phyloP scores from a whole-genome alignment of 2,113 vertebrate genomes.

The Pardalotus punctatus region DNA sequence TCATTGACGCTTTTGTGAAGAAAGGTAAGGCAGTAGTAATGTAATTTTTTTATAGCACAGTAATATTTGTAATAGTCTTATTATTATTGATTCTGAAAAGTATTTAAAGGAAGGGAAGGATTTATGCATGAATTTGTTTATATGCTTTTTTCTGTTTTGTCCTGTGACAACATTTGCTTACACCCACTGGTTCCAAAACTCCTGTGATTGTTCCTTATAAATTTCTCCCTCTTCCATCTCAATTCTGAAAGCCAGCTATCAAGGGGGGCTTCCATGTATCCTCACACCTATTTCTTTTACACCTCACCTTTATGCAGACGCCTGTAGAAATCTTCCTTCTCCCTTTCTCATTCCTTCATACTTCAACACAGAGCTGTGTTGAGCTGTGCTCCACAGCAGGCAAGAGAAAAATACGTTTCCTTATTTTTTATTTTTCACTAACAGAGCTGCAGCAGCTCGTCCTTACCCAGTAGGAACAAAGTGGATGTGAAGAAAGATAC shows the following conservation, averaged over 20 bases:
- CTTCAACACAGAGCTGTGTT: neutral
- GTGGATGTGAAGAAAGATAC: neutral
- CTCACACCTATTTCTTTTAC: neutral
- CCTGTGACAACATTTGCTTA: neutral
- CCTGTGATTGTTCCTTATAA: neutral
- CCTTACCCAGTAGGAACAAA: neutral
- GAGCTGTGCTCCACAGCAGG: neutral
- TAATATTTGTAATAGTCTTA: neutral
- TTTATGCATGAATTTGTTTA: neutral
- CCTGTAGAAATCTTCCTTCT: neutral
- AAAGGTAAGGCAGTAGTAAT: slow-evolving; percentile 73
- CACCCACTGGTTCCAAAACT: neutral
- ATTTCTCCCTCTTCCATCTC: neutral
- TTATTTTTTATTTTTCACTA: neutral
- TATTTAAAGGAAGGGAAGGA: neutral
- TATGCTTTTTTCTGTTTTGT: neutral
- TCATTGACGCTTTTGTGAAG: slow-evolving; percentile 78
- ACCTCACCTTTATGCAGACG: neutral
- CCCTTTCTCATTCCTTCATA: neutral
- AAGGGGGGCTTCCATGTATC: neutral
- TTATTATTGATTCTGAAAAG: neutral
- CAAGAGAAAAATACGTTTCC: neutral
- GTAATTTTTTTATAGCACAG: neutral
- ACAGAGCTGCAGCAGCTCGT: neutral
- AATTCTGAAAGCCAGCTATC: neutral